These are phyloP conservation scores for Conus ventricosus DNA, from an alignment of 1,140 invertebrate genomes.

Conservation along the genomic window DNA sequence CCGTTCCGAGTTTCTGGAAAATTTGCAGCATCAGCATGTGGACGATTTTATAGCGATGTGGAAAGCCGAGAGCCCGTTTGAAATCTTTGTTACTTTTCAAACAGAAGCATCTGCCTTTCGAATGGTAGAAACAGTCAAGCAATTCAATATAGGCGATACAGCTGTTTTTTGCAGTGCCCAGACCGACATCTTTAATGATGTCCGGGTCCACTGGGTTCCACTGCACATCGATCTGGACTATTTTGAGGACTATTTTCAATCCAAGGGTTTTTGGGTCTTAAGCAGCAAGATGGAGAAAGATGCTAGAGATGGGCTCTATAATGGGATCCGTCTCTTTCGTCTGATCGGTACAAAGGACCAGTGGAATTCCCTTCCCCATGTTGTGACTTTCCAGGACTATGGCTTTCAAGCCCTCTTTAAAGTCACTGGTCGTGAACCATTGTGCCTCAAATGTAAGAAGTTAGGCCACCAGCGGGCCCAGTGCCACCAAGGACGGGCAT, in stretches of 20 bases:
- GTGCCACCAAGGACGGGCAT: background rate
- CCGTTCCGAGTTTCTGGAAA: background rate
- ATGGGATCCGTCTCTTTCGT: background rate
- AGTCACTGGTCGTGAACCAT: background rate
- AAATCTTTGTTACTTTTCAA: background rate
- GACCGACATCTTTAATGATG: background rate
- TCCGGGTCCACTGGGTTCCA: background rate
- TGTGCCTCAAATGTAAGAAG: background rate
- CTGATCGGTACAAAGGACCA: background rate
- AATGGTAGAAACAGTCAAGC: background rate
- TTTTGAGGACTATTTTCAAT: background rate
- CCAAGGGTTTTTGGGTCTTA: background rate
- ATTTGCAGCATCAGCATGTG: background rate
- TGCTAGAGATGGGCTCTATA: background rate
- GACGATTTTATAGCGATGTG: background rate
- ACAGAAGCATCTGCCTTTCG: background rate
- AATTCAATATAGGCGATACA: background rate
- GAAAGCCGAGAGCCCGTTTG: background rate
- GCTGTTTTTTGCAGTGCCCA: background rate
- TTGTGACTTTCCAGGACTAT: background rate
- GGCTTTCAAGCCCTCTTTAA: background rate
- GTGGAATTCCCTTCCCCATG: background rate
- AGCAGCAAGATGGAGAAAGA: background rate
- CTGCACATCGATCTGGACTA: background rate
- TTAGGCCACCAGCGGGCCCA: background rate